Evolutionary conservation across 2,888 invertebrate genomes (phyloP).

Genomic region (Ditula angustiorana): DNA sequence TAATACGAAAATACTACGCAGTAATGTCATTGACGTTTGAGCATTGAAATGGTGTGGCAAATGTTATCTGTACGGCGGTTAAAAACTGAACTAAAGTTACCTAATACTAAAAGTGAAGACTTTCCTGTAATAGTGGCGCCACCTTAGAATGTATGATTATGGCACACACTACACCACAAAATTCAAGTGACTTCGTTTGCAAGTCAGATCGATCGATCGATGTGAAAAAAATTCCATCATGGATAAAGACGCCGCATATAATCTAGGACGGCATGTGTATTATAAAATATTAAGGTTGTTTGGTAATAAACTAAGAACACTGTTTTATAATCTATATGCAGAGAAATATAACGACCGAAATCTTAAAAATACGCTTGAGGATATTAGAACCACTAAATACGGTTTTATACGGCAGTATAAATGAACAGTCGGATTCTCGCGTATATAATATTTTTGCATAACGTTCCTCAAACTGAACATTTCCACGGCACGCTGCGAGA

Average conservation of each 20-base stretch:
- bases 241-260: conserved; percentile 52
- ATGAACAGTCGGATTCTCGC: conserved; percentile 27
- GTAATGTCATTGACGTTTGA: conserved; percentile 15
- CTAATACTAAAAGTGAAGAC: background rate
- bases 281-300: background rate
- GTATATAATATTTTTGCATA: conserved; percentile 36
- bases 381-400: conserved; percentile 23
- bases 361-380: conserved; percentile 14
- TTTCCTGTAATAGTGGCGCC: background rate
- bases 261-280: conserved; percentile 1
- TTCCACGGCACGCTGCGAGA: conserved; percentile 42
- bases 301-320: background rate
- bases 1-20: conserved; percentile 7
- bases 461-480: conserved; percentile 35
- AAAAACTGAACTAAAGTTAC: background rate
- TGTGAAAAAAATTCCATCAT: conserved; percentile 59
- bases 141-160: conserved; percentile 1
- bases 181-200: conserved; percentile 62
- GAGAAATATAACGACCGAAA: background rate
- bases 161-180: conserved; percentile 48
- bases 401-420: conserved; percentile 26
- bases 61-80: background rate
- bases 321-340: background rate
- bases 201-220: conserved; percentile 54
- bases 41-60: background rate